Evolutionary conservation across 2,888 invertebrate genomes (phyloP).

Genomic region (Aphodius granarius): DNA sequence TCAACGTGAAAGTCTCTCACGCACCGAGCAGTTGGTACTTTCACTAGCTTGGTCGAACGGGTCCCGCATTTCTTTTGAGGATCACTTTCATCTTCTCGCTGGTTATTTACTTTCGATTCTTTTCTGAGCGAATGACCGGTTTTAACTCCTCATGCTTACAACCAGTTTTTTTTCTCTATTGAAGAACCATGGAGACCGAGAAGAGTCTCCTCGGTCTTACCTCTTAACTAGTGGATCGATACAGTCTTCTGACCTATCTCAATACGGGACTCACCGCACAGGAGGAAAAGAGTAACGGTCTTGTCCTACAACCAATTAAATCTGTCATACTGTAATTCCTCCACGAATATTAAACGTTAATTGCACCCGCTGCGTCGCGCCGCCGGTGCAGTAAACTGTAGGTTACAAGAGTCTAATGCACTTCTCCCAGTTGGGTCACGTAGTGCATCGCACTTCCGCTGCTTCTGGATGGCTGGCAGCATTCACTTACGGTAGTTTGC

Average conservation of each 20-base stretch:
- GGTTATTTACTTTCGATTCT: constrained; percentile 24
- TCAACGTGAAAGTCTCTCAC: not conserved
- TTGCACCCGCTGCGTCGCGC: not conserved
- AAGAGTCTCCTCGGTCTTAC: not conserved
- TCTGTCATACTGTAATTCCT: not conserved
- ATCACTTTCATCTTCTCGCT: constrained; percentile 27
- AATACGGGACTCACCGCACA: not conserved
- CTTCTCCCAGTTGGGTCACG: constrained; percentile 30
- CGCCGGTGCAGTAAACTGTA: constrained; percentile 28
- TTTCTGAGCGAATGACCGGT: not conserved
- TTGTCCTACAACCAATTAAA: not conserved
- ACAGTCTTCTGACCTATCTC: not conserved
- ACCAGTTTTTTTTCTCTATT: not conserved
- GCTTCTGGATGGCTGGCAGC: constrained; percentile 28
- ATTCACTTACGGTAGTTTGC: constrained; percentile 35
- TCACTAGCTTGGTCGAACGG: constrained; percentile 20
- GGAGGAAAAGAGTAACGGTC: not conserved
- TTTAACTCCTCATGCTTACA: not conserved
- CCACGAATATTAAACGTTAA: not conserved
- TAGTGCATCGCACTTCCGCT: constrained; percentile 36
- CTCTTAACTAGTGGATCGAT: not conserved
- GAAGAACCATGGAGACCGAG: not conserved
- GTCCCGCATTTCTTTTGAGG: constrained; percentile 24
- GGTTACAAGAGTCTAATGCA: constrained; percentile 31
- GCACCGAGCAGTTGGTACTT: constrained; percentile 13